These are phyloP conservation scores for Polyommatus iphigenia DNA, from an alignment of 2,888 invertebrate species.

Conservation along the genomic window DNA sequence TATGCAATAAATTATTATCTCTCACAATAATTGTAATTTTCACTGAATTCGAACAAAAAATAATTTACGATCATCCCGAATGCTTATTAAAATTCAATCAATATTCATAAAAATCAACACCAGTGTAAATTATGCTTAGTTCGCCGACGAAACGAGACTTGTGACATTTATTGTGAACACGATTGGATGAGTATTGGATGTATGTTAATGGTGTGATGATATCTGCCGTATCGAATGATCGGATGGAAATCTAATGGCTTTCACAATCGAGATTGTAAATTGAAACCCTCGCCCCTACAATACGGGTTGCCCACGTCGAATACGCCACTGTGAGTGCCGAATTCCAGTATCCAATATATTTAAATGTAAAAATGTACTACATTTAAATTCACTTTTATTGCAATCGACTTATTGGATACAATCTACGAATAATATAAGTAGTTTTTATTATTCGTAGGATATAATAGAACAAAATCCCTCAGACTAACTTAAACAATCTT, in stretches of 20 bases:
- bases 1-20: not conserved
- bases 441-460: too few relatives aligned
- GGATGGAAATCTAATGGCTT: slow-evolving; percentile 48
- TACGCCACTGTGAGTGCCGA: not conserved
- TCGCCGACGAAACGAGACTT: slow-evolving; percentile 2
- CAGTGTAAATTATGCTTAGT: not conserved
- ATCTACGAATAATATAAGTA: too few relatives aligned
- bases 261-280: slow-evolving; percentile 34
- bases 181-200: slow-evolving; percentile 61
- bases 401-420: too few relatives aligned
- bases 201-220: slow-evolving; percentile 54
- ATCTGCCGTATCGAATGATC: slow-evolving; percentile 61
- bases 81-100: not conserved
- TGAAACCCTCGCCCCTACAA: slow-evolving; percentile 27
- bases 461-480: too few relatives aligned
- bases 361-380: not conserved
- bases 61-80: not conserved
- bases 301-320: slow-evolving; percentile 16
- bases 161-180: slow-evolving; percentile 13
- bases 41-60: not conserved
- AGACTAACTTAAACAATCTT: too few relatives aligned
- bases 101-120: slow-evolving; percentile 19
- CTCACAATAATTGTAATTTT: not conserved
- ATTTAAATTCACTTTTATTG: too few relatives aligned
- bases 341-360: not conserved